A percentile compares a stretch with the other conserved stretches of the same genome.
These are phyloP conservation scores for Prenolepis imparis DNA, from an alignment of 2,888 invertebrate species.

Conservation along the genomic window DNA sequence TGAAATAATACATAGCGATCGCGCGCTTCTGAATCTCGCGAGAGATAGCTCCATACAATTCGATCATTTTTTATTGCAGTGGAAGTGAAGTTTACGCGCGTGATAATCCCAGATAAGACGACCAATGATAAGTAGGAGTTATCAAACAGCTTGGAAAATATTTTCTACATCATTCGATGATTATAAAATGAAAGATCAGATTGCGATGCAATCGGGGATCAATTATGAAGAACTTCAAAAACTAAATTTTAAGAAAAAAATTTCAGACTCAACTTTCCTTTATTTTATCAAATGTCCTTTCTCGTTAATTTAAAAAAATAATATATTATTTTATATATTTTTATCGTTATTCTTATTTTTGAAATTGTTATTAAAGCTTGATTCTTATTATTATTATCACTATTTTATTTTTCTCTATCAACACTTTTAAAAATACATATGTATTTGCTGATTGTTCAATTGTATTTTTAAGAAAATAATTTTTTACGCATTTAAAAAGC, in stretches of 20 bases:
- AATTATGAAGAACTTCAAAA: background rate
- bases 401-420: background rate
- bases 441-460: too few species aligned
- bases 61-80: slow-evolving; percentile 6
- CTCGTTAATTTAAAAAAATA: background rate
- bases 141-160: slow-evolving; percentile 34
- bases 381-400: background rate
- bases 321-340: background rate
- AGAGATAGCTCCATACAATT: background rate
- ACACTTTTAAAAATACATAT: background rate
- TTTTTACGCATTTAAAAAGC: background rate
- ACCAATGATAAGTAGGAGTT: slow-evolving; percentile 32
- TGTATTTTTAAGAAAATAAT: background rate
- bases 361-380: background rate
- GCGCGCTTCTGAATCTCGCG: slow-evolving; percentile 10
- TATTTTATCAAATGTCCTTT: background rate
- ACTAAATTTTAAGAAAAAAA: background rate
- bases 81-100: slow-evolving; percentile 7
- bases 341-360: background rate
- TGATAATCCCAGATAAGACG: slow-evolving; percentile 37
- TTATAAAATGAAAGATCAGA: background rate
- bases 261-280: background rate
- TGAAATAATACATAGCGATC: background rate
- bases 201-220: background rate
- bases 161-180: slow-evolving; percentile 22